Conservation (phyloP, 2,888 invertebrate species). For the Nemotelus nigrinus region DNA sequence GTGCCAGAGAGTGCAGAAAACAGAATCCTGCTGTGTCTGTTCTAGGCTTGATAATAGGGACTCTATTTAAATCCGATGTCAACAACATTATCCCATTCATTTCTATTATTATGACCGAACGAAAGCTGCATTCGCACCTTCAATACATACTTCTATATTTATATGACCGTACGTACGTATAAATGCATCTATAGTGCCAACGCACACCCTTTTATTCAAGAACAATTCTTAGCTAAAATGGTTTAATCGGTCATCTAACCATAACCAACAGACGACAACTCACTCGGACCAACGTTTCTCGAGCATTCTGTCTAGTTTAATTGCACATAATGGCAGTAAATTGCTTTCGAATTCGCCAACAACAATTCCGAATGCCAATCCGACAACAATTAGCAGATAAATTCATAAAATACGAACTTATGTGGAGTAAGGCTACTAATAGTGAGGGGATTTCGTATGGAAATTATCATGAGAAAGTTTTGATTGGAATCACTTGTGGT, state of each 20-base stretch:
- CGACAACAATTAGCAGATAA: background rate
- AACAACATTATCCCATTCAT: too few relatives aligned
- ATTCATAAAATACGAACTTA: background rate
- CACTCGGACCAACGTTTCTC: background rate
- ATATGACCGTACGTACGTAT: too few relatives aligned
- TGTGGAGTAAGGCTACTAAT: background rate
- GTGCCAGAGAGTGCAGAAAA: too few relatives aligned
- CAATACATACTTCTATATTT: too few relatives aligned
- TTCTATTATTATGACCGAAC: too few relatives aligned
- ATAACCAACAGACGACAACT: background rate
- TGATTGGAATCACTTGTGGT: background rate
- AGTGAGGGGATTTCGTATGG: background rate
- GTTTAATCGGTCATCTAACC: conserved; percentile 24
- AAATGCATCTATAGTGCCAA: too few relatives aligned
- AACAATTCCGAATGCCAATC: conserved; percentile 1
- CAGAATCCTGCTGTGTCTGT: too few relatives aligned
- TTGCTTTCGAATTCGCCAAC: conserved; percentile 1
- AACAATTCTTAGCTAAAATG: conserved; percentile 21
- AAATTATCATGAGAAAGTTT: too few relatives aligned
- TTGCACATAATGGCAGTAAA: conserved; percentile 22
- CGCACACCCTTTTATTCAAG: background rate
- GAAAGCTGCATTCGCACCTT: too few relatives aligned
- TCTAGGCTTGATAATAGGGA: too few relatives aligned
- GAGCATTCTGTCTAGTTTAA: background rate
- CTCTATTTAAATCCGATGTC: too few relatives aligned